Evolutionary conservation across 2,113 vertebrate genomes (phyloP).

Genomic region (Etheostoma cragini): DNA sequence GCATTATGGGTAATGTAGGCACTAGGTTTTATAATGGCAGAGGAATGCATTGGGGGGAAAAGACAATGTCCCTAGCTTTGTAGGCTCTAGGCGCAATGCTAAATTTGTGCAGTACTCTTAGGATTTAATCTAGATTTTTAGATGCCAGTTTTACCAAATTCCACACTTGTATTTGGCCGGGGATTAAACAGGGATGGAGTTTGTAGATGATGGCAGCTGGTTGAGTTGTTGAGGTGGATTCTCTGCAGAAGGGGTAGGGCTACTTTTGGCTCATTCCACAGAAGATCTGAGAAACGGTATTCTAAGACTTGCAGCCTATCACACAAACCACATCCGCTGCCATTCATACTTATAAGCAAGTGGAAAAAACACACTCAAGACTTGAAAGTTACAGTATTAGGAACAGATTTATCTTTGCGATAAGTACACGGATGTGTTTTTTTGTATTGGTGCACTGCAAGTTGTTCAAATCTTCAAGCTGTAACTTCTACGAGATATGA

Average conservation of each 20-base stretch:
- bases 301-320: background rate
- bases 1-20: background rate
- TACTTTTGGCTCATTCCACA: background rate
- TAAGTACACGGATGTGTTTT: background rate
- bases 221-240: background rate
- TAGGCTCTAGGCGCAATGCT: background rate
- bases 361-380: background rate
- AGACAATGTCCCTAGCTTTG: background rate
- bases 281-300: background rate
- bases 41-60: background rate
- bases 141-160: background rate
- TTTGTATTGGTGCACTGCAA: background rate
- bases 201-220: background rate
- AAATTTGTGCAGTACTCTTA: background rate
- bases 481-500: constrained; percentile 27
- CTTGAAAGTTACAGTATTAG: background rate
- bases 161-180: too few species aligned
- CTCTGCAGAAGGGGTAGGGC: background rate
- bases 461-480: constrained; percentile 40
- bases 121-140: background rate
- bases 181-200: background rate
- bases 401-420: constrained; percentile 8
- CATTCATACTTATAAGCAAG: background rate
- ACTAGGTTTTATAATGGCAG: background rate
- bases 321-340: background rate